Evolutionary conservation across 2,888 invertebrate species (phyloP), one percentile per base, ranked within the genome.

Genomic region (Salpingus planirostris): DNA sequence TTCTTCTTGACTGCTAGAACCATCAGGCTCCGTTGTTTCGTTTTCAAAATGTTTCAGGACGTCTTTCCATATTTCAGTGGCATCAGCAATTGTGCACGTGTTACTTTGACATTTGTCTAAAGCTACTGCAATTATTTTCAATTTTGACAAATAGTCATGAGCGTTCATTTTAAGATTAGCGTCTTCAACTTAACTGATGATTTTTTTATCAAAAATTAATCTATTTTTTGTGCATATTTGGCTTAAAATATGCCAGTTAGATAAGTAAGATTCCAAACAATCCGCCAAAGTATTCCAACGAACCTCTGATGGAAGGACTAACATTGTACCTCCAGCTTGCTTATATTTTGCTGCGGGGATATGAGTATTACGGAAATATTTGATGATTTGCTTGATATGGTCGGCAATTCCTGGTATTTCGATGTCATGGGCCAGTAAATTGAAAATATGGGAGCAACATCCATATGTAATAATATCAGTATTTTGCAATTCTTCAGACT

Each of bases 271-370:
- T 8, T 8, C 8, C 6, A 18, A 7, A 18, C 6, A 18, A 18
- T 18, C 18, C 6, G 6, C 8, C 18, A 18, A 7, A 18, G 18
- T 18, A 18, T 18, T 18, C 18, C 18, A 18, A 7, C 18, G 6
- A 6, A 18, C 18, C 8, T 18, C 18, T 8, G 8, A 8, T 8
- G 29, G 45, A 28, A 32, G 62, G 59, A 43, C 15, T 31, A 36
- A 27, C 14, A 27, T 22, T 27, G 38, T 46, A n/a, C 42, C 33
- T 4, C 29, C 37, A 24, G 18, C 35, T 31, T 21, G 21, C 10
- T 32, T 42, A 24, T 36, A 44, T 23, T 31, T 24, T 13, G 42
- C 38, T 10, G 13, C 15, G 24, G 38, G 34, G n/a, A 35, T 7
- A 38, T 40, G 35, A 14, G 34, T 35, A 15, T 42, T 42, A 26